Base-by-base conservation (phyloP, 2,113 vertebrate species). In the Todiramphus chloris region DNA sequence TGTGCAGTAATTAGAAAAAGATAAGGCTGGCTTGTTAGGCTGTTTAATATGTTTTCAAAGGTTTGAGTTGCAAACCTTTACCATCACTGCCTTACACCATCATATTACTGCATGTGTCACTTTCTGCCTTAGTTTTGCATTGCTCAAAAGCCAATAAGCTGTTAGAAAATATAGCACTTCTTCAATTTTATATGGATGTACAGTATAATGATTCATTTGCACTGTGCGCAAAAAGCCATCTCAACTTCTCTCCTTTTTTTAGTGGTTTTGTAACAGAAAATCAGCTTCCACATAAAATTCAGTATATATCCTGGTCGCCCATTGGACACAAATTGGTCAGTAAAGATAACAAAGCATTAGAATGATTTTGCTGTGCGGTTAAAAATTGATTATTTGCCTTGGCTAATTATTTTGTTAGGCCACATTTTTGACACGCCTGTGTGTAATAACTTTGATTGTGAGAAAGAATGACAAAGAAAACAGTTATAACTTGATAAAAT, bases 271-370 rank as follows among this genome's bases (percentile, higher is more conserved):
- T 99, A 94, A 97, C 85, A 79, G 95, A 97, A 93, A 97, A 97
- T 89, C 96, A 97, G 91, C 98, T 99, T 97, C 99, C 99, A 92
- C 93, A 97, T 84, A 93, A 92, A 76, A 97, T 99, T 94, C 99
- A 99, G 87, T 98, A 99, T 97, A 98, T 99, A 94, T 77, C 97
- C 88, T 99, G 98, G 98, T 99, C 99, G 39, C 98, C 99, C 11
- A 92, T 88, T 92, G 99, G 98, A 98, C 98, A 98, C 97, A 98
- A 98, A 98, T 98, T 98, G 97, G 99, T 99, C 97, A 99, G 99
- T 98, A 97, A 94, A 96, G 64, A 90, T 73, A 92, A 96, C 8
- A 9, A 63, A 92, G 50, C 10, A 1, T 58, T 93, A 89, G 74
- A 97, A 97, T 85, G 51, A 84, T 94, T 87, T 97, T 93, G 62